Conservation (phyloP, 2,113 vertebrate genomes). For the Semnornis frantzii region DNA sequence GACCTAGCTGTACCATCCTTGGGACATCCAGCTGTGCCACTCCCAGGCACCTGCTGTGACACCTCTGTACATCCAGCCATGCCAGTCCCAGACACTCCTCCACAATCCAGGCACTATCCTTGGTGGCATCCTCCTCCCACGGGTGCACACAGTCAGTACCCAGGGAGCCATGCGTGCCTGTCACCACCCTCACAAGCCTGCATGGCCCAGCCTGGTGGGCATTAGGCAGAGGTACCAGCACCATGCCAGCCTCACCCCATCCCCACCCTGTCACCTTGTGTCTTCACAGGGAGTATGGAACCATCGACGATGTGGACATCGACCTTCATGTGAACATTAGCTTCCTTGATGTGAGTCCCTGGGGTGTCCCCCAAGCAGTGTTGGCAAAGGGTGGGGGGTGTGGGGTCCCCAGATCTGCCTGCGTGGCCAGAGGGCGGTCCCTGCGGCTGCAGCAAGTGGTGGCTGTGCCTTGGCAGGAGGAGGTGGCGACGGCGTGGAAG, state of each 20-base stretch:
- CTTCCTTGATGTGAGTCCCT: constrained; percentile 93
- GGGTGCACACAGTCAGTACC: fast-evolving
- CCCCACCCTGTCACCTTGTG: not conserved
- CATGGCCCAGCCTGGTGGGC: fast-evolving
- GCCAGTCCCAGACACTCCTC: too few relatives aligned
- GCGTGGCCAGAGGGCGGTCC: fast-evolving
- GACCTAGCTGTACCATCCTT: too few relatives aligned
- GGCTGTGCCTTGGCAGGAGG: constrained; percentile 83
- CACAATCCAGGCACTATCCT: fast-evolving
- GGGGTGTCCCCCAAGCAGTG: fast-evolving
- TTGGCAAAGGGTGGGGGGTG: fast-evolving
- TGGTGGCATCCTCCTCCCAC: fast-evolving
- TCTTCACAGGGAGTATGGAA: constrained; percentile 91
- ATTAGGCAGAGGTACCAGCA: fast-evolving
- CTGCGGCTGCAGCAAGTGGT: fast-evolving
- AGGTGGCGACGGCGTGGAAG: constrained; percentile 99
- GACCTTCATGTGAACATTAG: constrained; percentile 97
- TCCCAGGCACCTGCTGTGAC: not conserved
- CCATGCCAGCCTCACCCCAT: fast-evolving
- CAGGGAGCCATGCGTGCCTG: fast-evolving
- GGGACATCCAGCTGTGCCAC: too few relatives aligned
- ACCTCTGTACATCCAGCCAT: not conserved
- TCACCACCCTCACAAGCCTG: not conserved
- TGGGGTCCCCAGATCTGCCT: not conserved
- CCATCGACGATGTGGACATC: constrained; percentile 97